phyloP scores from a whole-genome alignment of 1,140 invertebrate species.

The Heliconius congener region DNA sequence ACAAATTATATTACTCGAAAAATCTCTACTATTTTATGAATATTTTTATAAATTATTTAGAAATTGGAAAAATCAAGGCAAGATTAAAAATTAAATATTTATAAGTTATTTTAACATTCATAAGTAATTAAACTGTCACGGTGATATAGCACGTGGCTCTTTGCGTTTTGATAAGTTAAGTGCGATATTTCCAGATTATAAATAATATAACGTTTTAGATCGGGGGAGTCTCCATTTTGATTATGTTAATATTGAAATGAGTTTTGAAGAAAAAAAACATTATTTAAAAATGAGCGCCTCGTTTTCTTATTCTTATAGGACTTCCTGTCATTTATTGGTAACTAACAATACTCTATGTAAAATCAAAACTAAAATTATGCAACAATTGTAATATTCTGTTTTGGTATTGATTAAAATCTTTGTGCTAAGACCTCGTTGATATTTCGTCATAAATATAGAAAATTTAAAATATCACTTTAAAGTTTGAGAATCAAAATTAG shows the following conservation, averaged over 20 bases:
- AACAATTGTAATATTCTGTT: background rate
- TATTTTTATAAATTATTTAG: background rate
- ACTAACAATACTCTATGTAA: background rate
- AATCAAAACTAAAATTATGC: background rate
- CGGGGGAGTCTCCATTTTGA: background rate
- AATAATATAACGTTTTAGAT: background rate
- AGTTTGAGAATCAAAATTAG: background rate
- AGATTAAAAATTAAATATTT: conserved; percentile 39
- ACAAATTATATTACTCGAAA: too few relatives aligned
- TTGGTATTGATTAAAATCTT: background rate
- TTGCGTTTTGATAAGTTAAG: conserved; percentile 27
- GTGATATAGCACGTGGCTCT: conserved; percentile 19
- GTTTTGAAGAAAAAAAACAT: background rate
- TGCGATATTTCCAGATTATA: background rate
- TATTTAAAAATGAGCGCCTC: too few relatives aligned
- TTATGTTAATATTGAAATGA: background rate
- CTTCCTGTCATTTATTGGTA: too few relatives aligned
- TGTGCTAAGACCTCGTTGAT: background rate
- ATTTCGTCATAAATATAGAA: background rate
- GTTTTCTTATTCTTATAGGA: too few relatives aligned
- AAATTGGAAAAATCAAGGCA: conserved; percentile 16
- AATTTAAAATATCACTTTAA: background rate
- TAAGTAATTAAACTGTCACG: conserved; percentile 35
- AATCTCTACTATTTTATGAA: background rate
- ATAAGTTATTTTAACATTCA: conserved; percentile 33